Evolutionary conservation across 2,888 invertebrate genomes (phyloP).

Genomic region (Phrixothrix hirtus): DNA sequence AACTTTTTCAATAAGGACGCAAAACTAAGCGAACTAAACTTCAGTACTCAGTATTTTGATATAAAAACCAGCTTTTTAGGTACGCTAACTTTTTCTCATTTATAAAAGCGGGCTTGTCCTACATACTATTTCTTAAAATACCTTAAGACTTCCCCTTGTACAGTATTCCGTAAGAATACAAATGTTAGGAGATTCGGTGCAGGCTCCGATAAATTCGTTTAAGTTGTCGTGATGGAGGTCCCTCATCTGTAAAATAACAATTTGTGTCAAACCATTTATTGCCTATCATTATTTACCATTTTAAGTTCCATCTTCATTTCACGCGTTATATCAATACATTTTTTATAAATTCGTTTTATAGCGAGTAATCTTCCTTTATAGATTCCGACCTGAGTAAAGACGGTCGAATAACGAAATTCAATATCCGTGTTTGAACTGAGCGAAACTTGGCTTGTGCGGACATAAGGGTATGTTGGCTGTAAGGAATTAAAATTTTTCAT

Average conservation of each 20-base stretch:
- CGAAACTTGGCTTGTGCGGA: slow-evolving; percentile 86
- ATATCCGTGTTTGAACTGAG: slow-evolving; percentile 90
- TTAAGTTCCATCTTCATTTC: slow-evolving; percentile 93
- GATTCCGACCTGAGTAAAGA: slow-evolving; percentile 87
- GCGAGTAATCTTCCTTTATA: slow-evolving; percentile 87
- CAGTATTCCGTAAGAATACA: slow-evolving; percentile 90
- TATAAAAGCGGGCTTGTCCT: too few relatives aligned
- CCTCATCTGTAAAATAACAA: slow-evolving; percentile 68
- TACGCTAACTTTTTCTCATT: too few relatives aligned
- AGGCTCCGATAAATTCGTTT: slow-evolving; percentile 90
- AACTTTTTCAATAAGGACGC: too few relatives aligned
- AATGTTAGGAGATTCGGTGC: slow-evolving; percentile 87
- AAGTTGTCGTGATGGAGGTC: slow-evolving; percentile 90
- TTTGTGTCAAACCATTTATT: background rate
- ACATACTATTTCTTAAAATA: too few relatives aligned
- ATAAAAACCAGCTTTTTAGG: too few relatives aligned
- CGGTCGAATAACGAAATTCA: slow-evolving; percentile 86
- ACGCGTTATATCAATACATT: slow-evolving; percentile 84
- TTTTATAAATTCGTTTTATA: slow-evolving; percentile 81
- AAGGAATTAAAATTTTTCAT: background rate
- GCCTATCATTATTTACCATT: slow-evolving; percentile 61
- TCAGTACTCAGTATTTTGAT: too few relatives aligned
- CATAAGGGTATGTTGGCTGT: slow-evolving; percentile 64
- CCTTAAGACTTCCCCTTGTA: slow-evolving; percentile 87
- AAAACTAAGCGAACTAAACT: too few relatives aligned